A percentile compares a stretch with the other conserved stretches of the same genome.
Conservation (phyloP, 2,888 invertebrate genomes). For the Eilema caniola region DNA sequence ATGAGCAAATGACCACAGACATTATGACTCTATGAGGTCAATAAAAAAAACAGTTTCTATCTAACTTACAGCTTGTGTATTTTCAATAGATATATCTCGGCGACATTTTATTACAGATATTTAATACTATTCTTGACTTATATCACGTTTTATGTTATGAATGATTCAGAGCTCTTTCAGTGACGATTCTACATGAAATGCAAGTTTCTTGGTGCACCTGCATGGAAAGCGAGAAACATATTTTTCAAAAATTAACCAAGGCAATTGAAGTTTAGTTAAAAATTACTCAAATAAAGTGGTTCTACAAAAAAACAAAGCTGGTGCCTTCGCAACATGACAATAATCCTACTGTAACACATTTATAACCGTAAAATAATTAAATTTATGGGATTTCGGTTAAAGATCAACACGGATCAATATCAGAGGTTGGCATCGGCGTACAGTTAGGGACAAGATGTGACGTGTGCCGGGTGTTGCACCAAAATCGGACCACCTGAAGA, state of each 20-base stretch:
- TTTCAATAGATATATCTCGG: not conserved
- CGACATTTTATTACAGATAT: not conserved
- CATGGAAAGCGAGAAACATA: no score
- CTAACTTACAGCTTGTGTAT: not conserved
- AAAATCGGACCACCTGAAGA: constrained; percentile 68
- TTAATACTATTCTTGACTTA: not conserved
- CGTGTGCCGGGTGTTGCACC: constrained; percentile 55
- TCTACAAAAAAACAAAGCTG: no score
- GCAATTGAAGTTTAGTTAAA: no score
- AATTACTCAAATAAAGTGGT: no score
- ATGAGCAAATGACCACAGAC: constrained; percentile 63
- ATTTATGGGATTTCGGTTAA: constrained; percentile 50
- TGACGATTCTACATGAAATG: no score
- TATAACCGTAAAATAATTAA: not conserved
- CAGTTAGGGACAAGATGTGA: constrained; percentile 50
- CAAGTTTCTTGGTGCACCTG: no score
- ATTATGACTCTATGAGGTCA: constrained; percentile 67
- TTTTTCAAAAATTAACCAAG: no score
- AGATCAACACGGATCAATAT: constrained; percentile 59
- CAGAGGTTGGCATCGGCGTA: constrained; percentile 45
- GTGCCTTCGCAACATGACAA: no score
- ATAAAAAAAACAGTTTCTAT: constrained; percentile 54
- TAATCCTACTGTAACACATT: no score
- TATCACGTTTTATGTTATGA: no score
- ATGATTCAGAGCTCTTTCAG: no score